These are phyloP conservation scores for Coregonus sp. DNA, from an alignment of 2,797 vertebrate species.

Conservation along the genomic window DNA sequence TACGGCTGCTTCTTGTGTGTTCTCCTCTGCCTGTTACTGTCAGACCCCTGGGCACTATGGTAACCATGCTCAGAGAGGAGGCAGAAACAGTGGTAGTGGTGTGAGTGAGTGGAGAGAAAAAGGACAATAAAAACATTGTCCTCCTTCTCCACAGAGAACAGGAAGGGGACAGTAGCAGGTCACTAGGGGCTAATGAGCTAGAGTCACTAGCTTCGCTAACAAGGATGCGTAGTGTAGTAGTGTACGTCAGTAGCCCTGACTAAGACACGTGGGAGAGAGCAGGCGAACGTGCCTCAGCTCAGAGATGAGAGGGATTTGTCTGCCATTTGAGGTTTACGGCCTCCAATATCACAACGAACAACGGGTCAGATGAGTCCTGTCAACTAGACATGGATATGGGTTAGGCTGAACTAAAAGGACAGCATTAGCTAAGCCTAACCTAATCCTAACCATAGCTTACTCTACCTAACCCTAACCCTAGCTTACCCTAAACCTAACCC, in stretches of 20 bases:
- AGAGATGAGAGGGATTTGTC: neutral
- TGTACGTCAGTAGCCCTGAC: neutral
- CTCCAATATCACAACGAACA: neutral
- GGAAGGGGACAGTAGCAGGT: constrained; percentile 10
- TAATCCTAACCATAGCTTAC: neutral
- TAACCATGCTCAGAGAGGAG: neutral
- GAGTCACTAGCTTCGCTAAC: neutral
- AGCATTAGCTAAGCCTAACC: neutral
- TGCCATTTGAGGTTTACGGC: neutral
- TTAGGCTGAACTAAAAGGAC: neutral
- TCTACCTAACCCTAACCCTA: no score
- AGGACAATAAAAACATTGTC: neutral
- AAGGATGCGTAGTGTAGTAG: neutral
- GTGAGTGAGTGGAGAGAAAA: no score
- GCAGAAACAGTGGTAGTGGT: no score
- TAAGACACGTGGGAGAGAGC: neutral
- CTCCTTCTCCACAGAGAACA: neutral
- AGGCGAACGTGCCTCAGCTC: neutral
- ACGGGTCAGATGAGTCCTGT: neutral
- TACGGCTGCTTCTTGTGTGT: no score
- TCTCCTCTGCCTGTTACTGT: no score
- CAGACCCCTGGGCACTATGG: neutral
- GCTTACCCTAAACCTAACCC: neutral
- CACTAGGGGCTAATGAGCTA: neutral
- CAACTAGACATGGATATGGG: neutral